Conservation (phyloP, 2,888 invertebrate species). For the Lordiphosa fenestrarum region DNA sequence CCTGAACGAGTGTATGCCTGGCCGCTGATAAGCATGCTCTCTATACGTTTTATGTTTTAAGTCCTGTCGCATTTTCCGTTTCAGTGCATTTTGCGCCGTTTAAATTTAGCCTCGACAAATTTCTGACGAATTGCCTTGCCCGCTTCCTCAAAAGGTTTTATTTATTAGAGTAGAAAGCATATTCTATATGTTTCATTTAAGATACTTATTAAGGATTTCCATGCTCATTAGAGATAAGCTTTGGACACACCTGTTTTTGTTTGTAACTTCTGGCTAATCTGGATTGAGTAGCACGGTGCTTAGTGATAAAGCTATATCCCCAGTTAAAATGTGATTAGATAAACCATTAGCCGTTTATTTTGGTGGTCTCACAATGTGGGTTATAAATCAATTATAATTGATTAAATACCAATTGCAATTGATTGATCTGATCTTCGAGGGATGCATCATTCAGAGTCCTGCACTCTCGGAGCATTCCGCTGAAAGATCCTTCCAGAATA, state of each 20-base stretch:
- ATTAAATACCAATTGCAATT: not conserved
- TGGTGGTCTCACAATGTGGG: not conserved
- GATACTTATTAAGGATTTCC: too few relatives aligned
- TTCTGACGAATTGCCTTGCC: slow-evolving; percentile 19
- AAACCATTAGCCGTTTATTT: not conserved
- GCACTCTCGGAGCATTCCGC: not conserved
- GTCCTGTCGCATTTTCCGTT: slow-evolving; percentile 56
- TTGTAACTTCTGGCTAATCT: too few relatives aligned
- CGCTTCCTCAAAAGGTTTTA: slow-evolving; percentile 22
- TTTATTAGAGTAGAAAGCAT: not conserved
- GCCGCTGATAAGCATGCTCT: slow-evolving; percentile 62
- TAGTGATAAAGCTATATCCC: not conserved
- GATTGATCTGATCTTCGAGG: too few relatives aligned
- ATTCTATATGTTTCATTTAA: not conserved
- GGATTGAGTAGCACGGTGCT: not conserved
- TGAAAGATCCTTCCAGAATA: slow-evolving; percentile 18
- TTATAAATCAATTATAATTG: not conserved
- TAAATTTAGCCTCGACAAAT: slow-evolving; percentile 58
- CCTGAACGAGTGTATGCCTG: slow-evolving; percentile 36
- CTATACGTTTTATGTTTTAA: slow-evolving; percentile 51
- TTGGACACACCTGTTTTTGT: slow-evolving; percentile 3
- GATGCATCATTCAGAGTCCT: not conserved
- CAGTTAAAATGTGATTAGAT: slow-evolving; percentile 1
- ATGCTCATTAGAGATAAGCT: not conserved
- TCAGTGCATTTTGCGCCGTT: slow-evolving; percentile 54